Evolutionary conservation across 2,797 vertebrate species (phyloP), one percentile per base, ranked within the genome.

Genomic region (Thalassophryne amazonica): DNA sequence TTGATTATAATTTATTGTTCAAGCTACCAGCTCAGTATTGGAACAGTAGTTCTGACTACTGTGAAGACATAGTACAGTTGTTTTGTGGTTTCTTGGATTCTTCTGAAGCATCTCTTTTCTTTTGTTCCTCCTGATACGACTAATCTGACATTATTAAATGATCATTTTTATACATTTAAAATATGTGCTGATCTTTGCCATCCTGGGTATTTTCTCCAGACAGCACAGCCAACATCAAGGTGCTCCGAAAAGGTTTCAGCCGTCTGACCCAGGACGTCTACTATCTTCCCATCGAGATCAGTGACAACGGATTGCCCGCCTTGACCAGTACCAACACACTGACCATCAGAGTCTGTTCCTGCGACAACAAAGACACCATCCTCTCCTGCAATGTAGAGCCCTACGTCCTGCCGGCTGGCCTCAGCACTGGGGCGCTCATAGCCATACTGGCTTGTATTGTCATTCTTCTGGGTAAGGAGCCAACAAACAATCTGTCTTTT

Each of bases 371-470:
- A 0, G 92, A 93, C 28, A 90, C 78, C 8, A 83, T 95, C 75
- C 91, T 94, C 0, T 95, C 95, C 59, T 99, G 97, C 56, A 98
- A 92, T 0, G 94, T 93, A 0, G 95, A 96, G 62, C 94, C 97
- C 8, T 92, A 93, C 23, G 73, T 93, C 6, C 91, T 98, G 4
- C 92, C 93, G 0, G 94, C 96, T 0, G 97, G 97, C 0, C 91
- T 99, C 29, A 99, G 97, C 86, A 98, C 97, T 0, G 96, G 95
- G 0, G 96, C 97, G 0, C 89, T 99, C 22, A 93, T 99, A 0
- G 97, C 97, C 47, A 99, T 99, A 60, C 91, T 99, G 1, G 95
- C 97, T 60, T 99, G 97, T 60, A 98, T 99, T 2, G 93, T 98
- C 69, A 98, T 99, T 9, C 83, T 99, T 18, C 73, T 99, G 22